Evolutionary conservation across 2,888 invertebrate genomes (phyloP).

Genomic region (Rhyacophila evoluta): DNA sequence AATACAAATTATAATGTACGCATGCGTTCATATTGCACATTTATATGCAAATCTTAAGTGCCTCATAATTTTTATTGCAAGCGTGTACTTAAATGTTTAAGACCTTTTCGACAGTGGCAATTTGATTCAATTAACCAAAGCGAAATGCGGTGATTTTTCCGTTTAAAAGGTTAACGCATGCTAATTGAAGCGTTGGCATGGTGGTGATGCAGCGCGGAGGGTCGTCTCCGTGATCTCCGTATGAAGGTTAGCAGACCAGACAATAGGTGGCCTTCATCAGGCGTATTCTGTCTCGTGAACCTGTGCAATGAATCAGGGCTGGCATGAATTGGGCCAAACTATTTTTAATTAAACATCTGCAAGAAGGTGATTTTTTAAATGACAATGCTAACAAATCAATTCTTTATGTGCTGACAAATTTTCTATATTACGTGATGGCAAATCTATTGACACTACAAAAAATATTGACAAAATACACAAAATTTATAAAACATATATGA

Average conservation of each 20-base stretch:
- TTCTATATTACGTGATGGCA: too few relatives aligned
- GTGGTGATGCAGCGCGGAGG: not conserved
- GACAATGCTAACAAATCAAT: too few relatives aligned
- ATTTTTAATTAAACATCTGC: too few relatives aligned
- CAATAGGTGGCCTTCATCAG: slow-evolving; percentile 2
- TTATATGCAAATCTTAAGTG: slow-evolving; percentile 3
- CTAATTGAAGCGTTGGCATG: slow-evolving; percentile 12
- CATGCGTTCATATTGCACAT: slow-evolving; percentile 7
- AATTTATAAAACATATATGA: too few relatives aligned
- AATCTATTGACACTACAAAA: too few relatives aligned
- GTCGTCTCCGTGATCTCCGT: not conserved
- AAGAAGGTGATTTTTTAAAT: too few relatives aligned
- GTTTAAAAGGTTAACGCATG: slow-evolving; percentile 14
- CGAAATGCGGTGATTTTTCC: slow-evolving; percentile 14
- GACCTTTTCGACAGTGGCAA: slow-evolving; percentile 5
- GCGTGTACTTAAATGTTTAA: not conserved
- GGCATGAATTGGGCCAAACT: not conserved
- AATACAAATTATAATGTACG: not conserved
- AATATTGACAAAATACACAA: too few relatives aligned
- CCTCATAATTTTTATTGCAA: not conserved
- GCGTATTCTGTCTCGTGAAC: not conserved
- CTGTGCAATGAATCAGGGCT: not conserved
- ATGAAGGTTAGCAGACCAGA: slow-evolving; percentile 18
- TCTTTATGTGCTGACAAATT: too few relatives aligned
- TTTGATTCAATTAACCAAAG: not conserved